Conservation (phyloP, 1,140 invertebrate species). For the Drosophila prosaltans region DNA sequence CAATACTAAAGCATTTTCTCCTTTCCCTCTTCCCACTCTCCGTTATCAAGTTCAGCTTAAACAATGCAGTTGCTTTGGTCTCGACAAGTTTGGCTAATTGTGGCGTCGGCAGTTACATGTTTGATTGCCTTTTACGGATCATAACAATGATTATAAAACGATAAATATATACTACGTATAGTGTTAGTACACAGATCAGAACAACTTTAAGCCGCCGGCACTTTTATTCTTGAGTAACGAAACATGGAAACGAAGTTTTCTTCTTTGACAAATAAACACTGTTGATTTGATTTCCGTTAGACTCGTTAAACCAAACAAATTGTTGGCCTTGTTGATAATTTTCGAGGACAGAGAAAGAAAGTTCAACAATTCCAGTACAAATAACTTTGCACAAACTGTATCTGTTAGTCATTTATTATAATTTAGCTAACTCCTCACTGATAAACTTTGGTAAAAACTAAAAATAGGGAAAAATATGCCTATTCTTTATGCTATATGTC, state of each 20-base stretch:
- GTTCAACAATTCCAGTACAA: not conserved
- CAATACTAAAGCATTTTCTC: not conserved
- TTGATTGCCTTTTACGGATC: not conserved
- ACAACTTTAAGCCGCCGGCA: not conserved
- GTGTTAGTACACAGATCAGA: not conserved
- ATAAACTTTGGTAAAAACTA: too few species aligned
- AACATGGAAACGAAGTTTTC: not conserved
- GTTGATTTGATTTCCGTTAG: conserved; percentile 5
- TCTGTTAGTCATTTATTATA: too few species aligned
- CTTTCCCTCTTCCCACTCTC: not conserved
- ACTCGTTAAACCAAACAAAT: not conserved
- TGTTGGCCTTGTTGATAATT: not conserved
- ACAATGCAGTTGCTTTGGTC: conserved; percentile 9
- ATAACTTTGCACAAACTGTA: too few species aligned
- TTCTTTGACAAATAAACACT: not conserved
- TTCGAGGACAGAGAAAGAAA: conserved; percentile 5
- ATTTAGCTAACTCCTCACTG: too few species aligned
- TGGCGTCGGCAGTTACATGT: conserved; percentile 8
- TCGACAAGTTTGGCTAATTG: conserved; percentile 5
- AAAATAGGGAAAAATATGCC: too few species aligned
- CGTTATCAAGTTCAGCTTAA: not conserved
- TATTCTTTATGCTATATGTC: too few species aligned
- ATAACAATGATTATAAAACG: conserved; percentile 1
- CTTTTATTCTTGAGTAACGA: not conserved
- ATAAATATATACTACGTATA: not conserved